Percentiles rank a stretch among this genome's conserved stretches.
Evolutionary conservation across 2,113 vertebrate genomes (phyloP).

Genomic region (Martes martes): DNA sequence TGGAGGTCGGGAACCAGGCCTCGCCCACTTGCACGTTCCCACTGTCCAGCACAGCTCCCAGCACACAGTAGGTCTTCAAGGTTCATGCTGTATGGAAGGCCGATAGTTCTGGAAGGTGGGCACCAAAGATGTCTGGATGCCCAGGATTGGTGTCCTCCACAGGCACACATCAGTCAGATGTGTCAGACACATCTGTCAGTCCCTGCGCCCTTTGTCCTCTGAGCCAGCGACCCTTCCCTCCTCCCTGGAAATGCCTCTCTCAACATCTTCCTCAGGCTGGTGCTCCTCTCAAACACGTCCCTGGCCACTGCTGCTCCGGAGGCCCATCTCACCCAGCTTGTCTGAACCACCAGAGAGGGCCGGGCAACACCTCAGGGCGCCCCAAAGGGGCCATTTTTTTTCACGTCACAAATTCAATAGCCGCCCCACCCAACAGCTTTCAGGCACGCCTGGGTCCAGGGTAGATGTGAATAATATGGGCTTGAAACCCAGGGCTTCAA

Average conservation of each 20-base stretch:
- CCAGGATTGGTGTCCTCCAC: fast-evolving
- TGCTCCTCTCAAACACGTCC: background rate
- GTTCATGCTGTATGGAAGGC: background rate
- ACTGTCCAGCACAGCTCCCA: background rate
- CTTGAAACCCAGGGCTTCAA: background rate
- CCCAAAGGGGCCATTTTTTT: background rate
- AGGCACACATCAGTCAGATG: too few relatives aligned
- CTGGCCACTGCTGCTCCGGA: background rate
- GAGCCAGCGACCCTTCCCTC: too few relatives aligned
- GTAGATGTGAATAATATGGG: background rate
- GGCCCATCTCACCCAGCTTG: background rate
- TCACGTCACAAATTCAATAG: background rate
- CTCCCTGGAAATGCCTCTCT: background rate
- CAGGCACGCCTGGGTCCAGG: fast-evolving
- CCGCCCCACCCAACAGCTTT: background rate
- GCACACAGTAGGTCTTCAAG: background rate
- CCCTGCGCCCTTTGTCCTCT: too few relatives aligned
- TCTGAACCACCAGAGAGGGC: fast-evolving
- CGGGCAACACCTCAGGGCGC: fast-evolving
- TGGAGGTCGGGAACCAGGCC: fast-evolving
- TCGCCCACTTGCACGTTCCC: background rate
- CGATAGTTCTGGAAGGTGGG: background rate
- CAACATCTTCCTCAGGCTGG: background rate
- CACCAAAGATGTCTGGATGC: background rate
- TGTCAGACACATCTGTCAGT: background rate